phyloP scores from a whole-genome alignment of 2,113 vertebrate genomes.

The Micromys minutus region DNA sequence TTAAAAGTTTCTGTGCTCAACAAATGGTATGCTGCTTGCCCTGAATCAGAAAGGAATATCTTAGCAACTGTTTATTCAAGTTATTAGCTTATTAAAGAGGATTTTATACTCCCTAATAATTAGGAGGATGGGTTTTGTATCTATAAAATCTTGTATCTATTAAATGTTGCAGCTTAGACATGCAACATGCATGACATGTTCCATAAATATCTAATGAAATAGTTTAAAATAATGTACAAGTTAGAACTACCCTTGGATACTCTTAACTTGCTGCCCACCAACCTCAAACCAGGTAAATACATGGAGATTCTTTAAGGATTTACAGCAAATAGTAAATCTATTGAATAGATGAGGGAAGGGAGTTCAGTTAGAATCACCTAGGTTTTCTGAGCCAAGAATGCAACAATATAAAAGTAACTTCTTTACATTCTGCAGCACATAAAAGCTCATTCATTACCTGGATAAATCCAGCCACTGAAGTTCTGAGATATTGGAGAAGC shows the following conservation, averaged over 20 bases:
- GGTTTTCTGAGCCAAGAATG: background rate
- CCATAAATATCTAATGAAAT: background rate
- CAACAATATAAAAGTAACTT: background rate
- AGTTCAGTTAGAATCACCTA: background rate
- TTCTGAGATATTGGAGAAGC: constrained; percentile 82
- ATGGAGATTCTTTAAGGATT: background rate
- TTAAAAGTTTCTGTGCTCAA: background rate
- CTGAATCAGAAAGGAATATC: background rate
- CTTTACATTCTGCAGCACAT: background rate
- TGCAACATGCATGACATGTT: background rate
- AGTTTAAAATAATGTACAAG: background rate
- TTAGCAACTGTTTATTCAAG: background rate
- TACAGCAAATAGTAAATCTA: background rate
- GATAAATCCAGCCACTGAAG: constrained; percentile 85
- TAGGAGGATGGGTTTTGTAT: background rate
- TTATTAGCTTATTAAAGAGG: background rate
- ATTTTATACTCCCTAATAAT: background rate
- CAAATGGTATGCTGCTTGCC: background rate
- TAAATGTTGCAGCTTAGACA: background rate
- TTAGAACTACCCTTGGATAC: background rate
- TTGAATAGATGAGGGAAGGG: background rate
- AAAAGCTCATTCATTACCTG: constrained; percentile 81
- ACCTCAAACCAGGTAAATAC: background rate
- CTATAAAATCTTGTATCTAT: background rate
- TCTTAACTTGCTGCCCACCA: background rate